Percentiles rank a stretch among this genome's conserved stretches.
Evolutionary conservation across 2,888 invertebrate genomes (phyloP).

Genomic region (Lasioglossum morio): DNA sequence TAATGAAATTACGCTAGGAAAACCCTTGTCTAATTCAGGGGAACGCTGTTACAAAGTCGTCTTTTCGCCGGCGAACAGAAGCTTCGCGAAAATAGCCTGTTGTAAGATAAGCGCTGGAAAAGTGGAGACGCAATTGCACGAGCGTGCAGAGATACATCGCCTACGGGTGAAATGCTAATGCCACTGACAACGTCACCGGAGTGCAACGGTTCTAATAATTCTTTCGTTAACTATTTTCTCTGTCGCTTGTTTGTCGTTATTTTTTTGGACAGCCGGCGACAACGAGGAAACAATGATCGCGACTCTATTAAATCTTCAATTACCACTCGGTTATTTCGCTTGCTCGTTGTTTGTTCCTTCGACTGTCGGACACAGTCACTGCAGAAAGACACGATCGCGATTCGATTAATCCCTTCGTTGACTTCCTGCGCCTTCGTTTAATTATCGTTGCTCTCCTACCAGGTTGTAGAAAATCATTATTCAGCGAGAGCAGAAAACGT

Average conservation of each 20-base stretch:
- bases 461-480: neutral
- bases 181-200: neutral
- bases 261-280: neutral
- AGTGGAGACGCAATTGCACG: neutral
- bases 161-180: neutral
- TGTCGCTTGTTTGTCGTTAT: neutral
- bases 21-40: slow-evolving; percentile 27
- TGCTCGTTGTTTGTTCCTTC: neutral
- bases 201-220: neutral
- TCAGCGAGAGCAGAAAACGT: neutral
- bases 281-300: neutral
- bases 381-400: neutral
- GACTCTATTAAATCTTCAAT: slow-evolving; percentile 1
- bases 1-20: slow-evolving; percentile 43
- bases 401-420: neutral
- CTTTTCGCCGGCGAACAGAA: neutral
- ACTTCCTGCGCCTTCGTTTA: neutral
- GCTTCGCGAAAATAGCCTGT: neutral
- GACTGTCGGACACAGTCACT: neutral
- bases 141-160: neutral
- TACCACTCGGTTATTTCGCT: neutral
- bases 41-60: neutral
- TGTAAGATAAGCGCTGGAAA: neutral
- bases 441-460: too few relatives aligned
- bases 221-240: neutral